phyloP scores from a whole-genome alignment of 2,888 invertebrate species.

The Rotaria magnacalcarata region DNA sequence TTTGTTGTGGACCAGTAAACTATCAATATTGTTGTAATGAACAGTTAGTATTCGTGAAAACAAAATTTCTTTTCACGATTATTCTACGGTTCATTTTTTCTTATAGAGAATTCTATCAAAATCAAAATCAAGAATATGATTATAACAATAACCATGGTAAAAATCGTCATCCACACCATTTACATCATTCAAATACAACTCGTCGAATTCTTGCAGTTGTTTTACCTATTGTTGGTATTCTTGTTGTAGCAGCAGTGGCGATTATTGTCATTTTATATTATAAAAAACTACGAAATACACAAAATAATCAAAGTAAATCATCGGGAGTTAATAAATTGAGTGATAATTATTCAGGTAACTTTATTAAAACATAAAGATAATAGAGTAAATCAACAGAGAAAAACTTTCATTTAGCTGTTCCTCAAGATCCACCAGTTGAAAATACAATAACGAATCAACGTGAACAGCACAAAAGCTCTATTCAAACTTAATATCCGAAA shows the following conservation, averaged over 20 bases:
- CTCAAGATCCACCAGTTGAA: background rate
- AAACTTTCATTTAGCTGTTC: background rate
- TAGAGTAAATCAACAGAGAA: background rate
- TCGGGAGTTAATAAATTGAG: background rate
- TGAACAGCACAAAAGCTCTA: background rate
- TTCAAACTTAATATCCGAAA: background rate
- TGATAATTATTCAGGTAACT: background rate
- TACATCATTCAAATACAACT: background rate
- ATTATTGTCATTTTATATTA: background rate
- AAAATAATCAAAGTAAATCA: background rate
- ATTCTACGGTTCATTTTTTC: background rate
- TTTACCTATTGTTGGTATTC: background rate
- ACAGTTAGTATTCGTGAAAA: background rate
- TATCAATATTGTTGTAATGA: background rate
- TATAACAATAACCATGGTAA: too few species aligned
- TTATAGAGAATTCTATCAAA: background rate
- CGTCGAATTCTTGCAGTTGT: background rate
- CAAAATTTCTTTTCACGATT: too few species aligned
- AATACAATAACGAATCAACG: background rate
- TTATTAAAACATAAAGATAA: background rate
- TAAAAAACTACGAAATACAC: background rate
- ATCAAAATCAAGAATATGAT: background rate
- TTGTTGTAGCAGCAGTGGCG: background rate
- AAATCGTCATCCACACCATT: background rate
- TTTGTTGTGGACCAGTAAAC: background rate